Conservation (phyloP, 1,140 invertebrate species). For the Luehdorfia chinensis region DNA sequence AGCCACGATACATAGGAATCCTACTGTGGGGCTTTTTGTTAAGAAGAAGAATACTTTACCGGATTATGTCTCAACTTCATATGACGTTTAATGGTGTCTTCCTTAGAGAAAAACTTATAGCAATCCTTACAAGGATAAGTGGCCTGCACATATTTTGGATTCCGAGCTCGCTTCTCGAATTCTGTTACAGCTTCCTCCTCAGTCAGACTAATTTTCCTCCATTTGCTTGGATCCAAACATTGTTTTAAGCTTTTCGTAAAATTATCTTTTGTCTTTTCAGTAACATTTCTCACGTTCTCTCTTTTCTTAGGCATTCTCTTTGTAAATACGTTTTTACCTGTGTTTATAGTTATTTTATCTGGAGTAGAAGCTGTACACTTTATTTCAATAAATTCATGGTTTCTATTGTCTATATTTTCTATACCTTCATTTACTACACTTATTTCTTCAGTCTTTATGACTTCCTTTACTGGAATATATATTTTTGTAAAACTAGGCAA, state of each 20-base stretch:
- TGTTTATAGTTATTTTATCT: background rate
- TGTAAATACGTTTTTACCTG: background rate
- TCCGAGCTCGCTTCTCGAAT: slow-evolving; percentile 34
- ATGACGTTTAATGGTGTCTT: slow-evolving; percentile 51
- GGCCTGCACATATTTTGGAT: slow-evolving; percentile 45
- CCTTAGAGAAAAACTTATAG: slow-evolving; percentile 56
- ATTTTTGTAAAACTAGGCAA: background rate
- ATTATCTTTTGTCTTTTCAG: slow-evolving; percentile 21
- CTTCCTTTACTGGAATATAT: background rate
- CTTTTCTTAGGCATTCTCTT: background rate
- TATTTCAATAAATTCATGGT: too few relatives aligned
- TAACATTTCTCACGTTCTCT: background rate
- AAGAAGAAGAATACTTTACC: too few relatives aligned
- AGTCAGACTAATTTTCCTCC: slow-evolving; percentile 42
- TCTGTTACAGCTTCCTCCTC: slow-evolving; percentile 54
- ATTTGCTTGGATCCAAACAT: slow-evolving; percentile 26
- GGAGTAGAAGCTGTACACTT: too few relatives aligned
- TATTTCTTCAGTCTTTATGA: background rate
- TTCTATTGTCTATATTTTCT: background rate
- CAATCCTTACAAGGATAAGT: slow-evolving; percentile 51
- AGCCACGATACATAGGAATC: too few relatives aligned
- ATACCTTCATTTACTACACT: background rate
- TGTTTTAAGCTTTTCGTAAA: slow-evolving; percentile 17
- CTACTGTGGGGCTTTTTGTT: too few relatives aligned
- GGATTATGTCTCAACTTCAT: slow-evolving; percentile 40